phyloP scores from a whole-genome alignment of 2,888 invertebrate genomes.

The Gortyna flavago region DNA sequence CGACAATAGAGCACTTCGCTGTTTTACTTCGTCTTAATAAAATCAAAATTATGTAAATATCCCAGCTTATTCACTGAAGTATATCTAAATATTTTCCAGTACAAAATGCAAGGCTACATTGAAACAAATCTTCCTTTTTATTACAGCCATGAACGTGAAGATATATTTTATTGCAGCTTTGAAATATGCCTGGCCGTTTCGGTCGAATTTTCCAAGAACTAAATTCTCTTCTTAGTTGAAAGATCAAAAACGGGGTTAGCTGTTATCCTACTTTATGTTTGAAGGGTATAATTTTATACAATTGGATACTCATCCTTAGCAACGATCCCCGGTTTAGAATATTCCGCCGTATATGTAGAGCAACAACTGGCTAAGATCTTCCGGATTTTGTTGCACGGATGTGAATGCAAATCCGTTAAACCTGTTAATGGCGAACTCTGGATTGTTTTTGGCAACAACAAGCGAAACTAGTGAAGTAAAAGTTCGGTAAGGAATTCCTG shows the following conservation, averaged over 20 bases:
- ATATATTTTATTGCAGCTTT: slow-evolving; percentile 69
- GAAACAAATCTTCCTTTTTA: slow-evolving; percentile 69
- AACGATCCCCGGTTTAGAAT: slow-evolving; percentile 16
- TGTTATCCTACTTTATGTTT: slow-evolving; percentile 45
- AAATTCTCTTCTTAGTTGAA: slow-evolving; percentile 61
- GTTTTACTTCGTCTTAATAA: slow-evolving; percentile 51
- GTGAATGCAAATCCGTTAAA: slow-evolving; percentile 15
- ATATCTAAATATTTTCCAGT: slow-evolving; percentile 58
- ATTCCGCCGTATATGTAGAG: slow-evolving; percentile 6
- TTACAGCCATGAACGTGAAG: slow-evolving; percentile 68
- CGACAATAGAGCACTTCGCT: slow-evolving; percentile 35
- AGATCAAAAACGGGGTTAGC: slow-evolving; percentile 48
- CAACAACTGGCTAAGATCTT: not conserved
- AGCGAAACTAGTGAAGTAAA: not conserved
- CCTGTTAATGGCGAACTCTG: not conserved
- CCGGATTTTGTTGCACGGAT: not conserved
- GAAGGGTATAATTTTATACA: slow-evolving; percentile 35
- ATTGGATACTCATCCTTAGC: slow-evolving; percentile 25
- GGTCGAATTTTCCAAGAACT: slow-evolving; percentile 64
- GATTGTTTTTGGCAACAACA: slow-evolving; percentile 8
- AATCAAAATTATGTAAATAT: slow-evolving; percentile 64
- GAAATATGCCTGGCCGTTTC: slow-evolving; percentile 65
- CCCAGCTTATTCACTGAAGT: slow-evolving; percentile 50
- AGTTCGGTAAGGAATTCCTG: not conserved
- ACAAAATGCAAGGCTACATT: slow-evolving; percentile 67